Conservation (phyloP, 2,888 invertebrate species). For the Coenonympha arcania region DNA sequence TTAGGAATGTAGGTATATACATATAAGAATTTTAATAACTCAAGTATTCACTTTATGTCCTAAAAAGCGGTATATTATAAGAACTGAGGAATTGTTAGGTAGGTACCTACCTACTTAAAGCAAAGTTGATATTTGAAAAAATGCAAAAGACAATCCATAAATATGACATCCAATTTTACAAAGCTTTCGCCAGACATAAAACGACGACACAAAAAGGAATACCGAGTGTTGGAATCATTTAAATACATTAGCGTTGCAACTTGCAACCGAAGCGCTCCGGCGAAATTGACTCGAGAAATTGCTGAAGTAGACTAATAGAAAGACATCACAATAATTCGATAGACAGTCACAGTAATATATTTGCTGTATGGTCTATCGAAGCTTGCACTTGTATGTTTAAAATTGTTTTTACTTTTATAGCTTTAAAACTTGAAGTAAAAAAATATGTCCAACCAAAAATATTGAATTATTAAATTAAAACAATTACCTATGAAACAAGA, state of each 20-base stretch:
- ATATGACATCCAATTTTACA: constrained; percentile 16
- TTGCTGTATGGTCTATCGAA: background rate
- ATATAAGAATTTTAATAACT: no score
- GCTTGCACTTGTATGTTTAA: background rate
- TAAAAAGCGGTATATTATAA: no score
- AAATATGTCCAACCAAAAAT: background rate
- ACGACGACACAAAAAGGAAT: constrained; percentile 17
- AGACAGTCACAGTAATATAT: constrained; percentile 4
- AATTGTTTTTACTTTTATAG: background rate
- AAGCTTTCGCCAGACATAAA: constrained; percentile 20
- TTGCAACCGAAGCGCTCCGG: constrained; percentile 18
- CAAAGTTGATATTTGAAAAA: background rate
- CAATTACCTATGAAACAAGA: no score
- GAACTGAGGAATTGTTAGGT: no score
- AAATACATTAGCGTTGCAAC: constrained; percentile 26
- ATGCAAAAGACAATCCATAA: constrained; percentile 9
- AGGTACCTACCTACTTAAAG: background rate
- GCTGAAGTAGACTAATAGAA: constrained; percentile 24
- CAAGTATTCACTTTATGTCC: no score
- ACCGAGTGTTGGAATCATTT: constrained; percentile 22
- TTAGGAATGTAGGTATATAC: no score
- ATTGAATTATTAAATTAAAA: no score
- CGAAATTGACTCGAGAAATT: constrained; percentile 22
- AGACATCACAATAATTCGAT: constrained; percentile 19
- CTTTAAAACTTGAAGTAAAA: background rate